Percentiles rank a stretch among this genome's conserved stretches.
phyloP scores from a whole-genome alignment of 2,888 invertebrate species.

The Oxytorus armatus region DNA sequence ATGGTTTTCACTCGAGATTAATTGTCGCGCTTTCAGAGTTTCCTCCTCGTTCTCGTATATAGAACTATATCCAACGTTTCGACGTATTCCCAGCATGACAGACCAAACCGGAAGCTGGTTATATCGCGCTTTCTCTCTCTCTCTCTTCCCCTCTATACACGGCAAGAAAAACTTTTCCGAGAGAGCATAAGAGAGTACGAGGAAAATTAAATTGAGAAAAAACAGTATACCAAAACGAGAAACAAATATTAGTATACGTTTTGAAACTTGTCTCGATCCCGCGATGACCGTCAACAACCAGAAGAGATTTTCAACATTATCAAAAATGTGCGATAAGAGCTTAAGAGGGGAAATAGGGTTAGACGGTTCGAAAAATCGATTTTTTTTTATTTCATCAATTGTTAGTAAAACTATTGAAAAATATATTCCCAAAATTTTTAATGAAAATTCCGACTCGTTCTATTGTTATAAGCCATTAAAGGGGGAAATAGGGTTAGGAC shows the following conservation, averaged over 20 bases:
- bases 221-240: background rate
- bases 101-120: slow-evolving; percentile 22
- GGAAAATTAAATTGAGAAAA: slow-evolving; percentile 30
- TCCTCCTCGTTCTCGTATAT: slow-evolving; percentile 32
- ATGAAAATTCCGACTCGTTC: too few relatives aligned
- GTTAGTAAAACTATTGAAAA: too few relatives aligned
- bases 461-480: too few relatives aligned
- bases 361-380: too few relatives aligned
- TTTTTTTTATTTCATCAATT: too few relatives aligned
- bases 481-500: too few relatives aligned
- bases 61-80: slow-evolving; percentile 41
- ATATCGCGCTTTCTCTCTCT: slow-evolving; percentile 4
- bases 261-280: background rate
- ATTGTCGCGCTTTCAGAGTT: slow-evolving; percentile 65
- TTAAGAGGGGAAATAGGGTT: too few relatives aligned
- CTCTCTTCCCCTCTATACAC: slow-evolving; percentile 16
- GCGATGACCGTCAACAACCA: too few relatives aligned
- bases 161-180: slow-evolving; percentile 29
- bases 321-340: too few relatives aligned
- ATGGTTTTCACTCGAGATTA: slow-evolving; percentile 66
- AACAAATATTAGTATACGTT: slow-evolving; percentile 3
- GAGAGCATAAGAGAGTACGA: slow-evolving; percentile 2
- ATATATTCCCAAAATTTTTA: too few relatives aligned
- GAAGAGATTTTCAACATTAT: too few relatives aligned
- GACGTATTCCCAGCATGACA: slow-evolving; percentile 50